phyloP scores from a whole-genome alignment of 2,797 vertebrate genomes.

The Pogoniulus pusillus region DNA sequence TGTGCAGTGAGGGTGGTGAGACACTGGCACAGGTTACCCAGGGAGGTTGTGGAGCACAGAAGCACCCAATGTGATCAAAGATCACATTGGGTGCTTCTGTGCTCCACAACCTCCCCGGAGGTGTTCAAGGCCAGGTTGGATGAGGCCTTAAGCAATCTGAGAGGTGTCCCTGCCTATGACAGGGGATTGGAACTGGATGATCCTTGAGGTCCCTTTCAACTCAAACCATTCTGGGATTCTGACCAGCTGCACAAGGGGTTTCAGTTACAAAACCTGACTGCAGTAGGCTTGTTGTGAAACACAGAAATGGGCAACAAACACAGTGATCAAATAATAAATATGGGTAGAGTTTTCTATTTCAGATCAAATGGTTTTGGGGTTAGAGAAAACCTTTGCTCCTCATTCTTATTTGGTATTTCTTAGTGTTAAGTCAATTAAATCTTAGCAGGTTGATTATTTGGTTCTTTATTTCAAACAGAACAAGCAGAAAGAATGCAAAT shows the following conservation, averaged over 20 bases:
- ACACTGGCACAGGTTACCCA: no score
- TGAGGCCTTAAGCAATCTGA: no score
- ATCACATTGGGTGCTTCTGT: no score
- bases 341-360: background rate
- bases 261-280: background rate
- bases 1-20: no score
- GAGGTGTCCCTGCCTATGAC: no score
- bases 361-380: background rate
- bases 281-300: background rate
- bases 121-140: no score
- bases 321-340: background rate
- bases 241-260: background rate
- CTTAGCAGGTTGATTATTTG: background rate
- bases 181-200: no score
- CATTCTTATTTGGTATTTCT: background rate
- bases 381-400: background rate
- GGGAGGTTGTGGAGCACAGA: no score
- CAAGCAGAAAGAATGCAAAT: background rate
- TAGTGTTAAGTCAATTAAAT: conserved; percentile 3
- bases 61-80: no score
- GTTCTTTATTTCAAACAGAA: background rate
- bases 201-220: no score
- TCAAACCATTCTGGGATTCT: no score
- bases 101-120: no score
- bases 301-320: background rate